Evolutionary conservation across 2,797 vertebrate species (phyloP).

Genomic region (Acropternis orthonyx): DNA sequence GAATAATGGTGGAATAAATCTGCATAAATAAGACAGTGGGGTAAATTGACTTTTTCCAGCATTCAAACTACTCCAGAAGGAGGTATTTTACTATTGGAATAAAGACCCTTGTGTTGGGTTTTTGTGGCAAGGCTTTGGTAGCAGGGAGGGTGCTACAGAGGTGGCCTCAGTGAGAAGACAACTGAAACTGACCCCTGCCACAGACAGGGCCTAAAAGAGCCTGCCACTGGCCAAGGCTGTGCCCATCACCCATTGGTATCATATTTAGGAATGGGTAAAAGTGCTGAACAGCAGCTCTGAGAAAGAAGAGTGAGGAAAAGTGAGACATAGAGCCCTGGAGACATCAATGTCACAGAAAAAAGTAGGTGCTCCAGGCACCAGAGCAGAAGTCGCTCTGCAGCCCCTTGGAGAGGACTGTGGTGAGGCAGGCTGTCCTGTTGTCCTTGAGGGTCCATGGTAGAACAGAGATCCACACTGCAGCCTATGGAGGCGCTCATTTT

Average conservation of each 20-base stretch:
- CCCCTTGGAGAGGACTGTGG: background rate
- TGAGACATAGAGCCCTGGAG: background rate
- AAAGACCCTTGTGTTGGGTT: background rate
- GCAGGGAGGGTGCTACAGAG: accelerated
- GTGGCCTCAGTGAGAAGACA: background rate
- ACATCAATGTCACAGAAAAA: background rate
- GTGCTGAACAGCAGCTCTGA: background rate
- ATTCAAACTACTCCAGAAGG: background rate
- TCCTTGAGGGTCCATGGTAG: accelerated
- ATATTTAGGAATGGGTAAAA: background rate
- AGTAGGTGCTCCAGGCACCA: background rate
- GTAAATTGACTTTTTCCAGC: background rate
- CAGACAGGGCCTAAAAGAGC: background rate
- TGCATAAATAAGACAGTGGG: background rate
- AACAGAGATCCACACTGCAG: background rate
- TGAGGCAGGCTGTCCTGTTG: background rate
- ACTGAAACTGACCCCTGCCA: no score
- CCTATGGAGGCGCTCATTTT: accelerated
- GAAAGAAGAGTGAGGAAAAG: background rate
- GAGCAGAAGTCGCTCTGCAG: background rate
- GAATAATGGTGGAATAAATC: background rate
- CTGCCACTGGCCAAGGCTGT: background rate
- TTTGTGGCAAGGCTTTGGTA: background rate
- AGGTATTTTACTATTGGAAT: background rate
- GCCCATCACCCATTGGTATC: background rate